Evolutionary conservation across 2,888 invertebrate genomes (phyloP), one percentile per base, ranked within the genome.

Genomic region (Tachina fera): DNA sequence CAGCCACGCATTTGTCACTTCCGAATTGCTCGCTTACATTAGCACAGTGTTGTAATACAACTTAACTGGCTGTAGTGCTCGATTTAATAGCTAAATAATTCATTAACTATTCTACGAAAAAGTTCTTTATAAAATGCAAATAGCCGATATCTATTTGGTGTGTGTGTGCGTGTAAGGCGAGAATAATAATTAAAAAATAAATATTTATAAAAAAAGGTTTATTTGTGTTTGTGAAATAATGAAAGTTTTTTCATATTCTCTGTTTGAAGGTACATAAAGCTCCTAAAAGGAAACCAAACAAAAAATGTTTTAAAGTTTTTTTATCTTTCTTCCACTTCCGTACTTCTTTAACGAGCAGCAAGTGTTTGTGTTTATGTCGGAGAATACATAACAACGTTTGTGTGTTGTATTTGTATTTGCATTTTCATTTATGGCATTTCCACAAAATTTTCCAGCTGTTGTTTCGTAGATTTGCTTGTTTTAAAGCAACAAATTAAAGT

Each of bases 1-100:
- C 70, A 71, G 79, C 43, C 83, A 75, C 67, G 19, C 58, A 74
- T 8, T 47, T 63, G 63, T 68, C 67, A 72, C 43, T 22, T 41
- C 14, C 11, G 22, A 22, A 45, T 61, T 11, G 43, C 71, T 71
- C 67, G 77, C 72, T 72, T 77, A 63, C 43, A 49, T 67, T 72
- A 65, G 5, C 11, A 61, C 8, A 31, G 8, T 56, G 53, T 53
- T n/a, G 13, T 53, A 31, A 6, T 1, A 65, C 11, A 16, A 16
- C 47, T 45, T 19, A 3, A 14, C 13, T 49, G 39, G 31, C 16
- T 53, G 16, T 56, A 5, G 53, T 51, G n/a, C 6, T 39, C 39
- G 19, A 4, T 11, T 9, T 47, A 19, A 31, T 9, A 47, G 10
- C 3, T 45, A 10, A 60, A 41, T 60, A 39, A 14, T 63, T 63